Base-by-base conservation (phyloP, 2,797 vertebrate genomes). In the Tangara arthus region DNA sequence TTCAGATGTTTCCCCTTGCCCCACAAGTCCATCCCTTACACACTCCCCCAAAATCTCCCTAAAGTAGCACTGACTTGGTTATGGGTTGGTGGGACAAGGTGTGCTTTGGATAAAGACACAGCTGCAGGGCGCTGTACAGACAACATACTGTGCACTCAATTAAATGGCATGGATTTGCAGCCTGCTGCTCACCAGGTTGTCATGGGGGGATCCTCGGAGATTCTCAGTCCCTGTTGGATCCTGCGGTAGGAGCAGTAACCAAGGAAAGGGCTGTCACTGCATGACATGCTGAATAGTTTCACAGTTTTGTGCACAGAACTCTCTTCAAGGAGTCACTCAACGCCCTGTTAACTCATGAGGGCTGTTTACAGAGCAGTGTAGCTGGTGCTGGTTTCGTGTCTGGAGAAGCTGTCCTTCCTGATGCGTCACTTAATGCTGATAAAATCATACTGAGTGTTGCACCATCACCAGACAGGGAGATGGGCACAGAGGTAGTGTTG, bases 101-200 rank as follows among this genome's bases (percentile, higher is more conserved):
- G 16, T 46, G 23, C 23, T 71, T 57, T 92, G 57, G 65, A 32
- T 75, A 37, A 78, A 59, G 59, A n/a, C 0, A 1, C 9, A 55
- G 24, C 1, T 12, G n/a, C 41, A 56, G 56, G 42, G 39, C 16
- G 11, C 17, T 35, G 8, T 63, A n/a, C 19, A 57, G 63, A 34
- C 18, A 56, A 12, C 4, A 39, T 26, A 6, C 10, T 32, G 49
- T 66, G 8, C 19, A 18, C 32, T 77, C 0, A 0, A 22, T 66
- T 73, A 64, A 79, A n/a, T 19, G 30, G 20, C 42, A n/a, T 1
- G 3, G 52, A 41, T 44, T 39, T 49, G 9, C 39, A 88, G 17
- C 37, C 42, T 83, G 42, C 41, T 92, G 22, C 46, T 61, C 41
- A 65, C 37, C 26, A 59, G 18, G 9, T 49, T 72, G 28, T 35